Evolutionary conservation across 2,113 vertebrate species (phyloP), one percentile per base, ranked within the genome.

Genomic region (Malurus elegans): DNA sequence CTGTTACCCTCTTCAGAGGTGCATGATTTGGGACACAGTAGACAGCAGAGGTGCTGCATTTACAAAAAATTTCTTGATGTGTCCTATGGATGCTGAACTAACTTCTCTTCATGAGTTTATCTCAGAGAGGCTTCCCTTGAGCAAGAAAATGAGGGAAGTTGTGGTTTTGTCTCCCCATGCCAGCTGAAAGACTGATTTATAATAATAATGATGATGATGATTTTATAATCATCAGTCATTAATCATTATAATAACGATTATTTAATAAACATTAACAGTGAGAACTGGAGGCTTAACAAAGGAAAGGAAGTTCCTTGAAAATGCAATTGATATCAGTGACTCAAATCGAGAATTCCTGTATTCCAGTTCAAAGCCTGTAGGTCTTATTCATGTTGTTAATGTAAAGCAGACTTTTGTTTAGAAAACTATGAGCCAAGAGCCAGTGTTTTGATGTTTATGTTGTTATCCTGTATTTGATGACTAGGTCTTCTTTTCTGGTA

Each of bases 371-470:
- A 79, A 87, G 73, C 4, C 47, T 31, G n/a, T 48, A 36, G 44
- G 28, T 94, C 66, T 34, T 72, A 72, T 20, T 85, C 9, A 48
- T 72, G 29, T 14, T 1, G 20, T 26, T 91, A 84, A 86, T n/a
- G 44, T 71, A 72, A 90, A 96, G 53, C 48, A 84, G 90, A 47
- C 51, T 60, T 85, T 50, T 67, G 12, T 56, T 88, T 57, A 83
- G 67, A 64, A 34, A 92, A 66, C n/a, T 31, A 76, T 24, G 54
- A 92, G 32, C 25, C 29, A 48, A 93, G 75, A 69, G 28, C 14
- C 36, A 53, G 10, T 66, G 7, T 88, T 88, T 50, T 79, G 36
- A 32, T 70, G 14, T 24, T 83, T 90, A 48, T 42, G 21, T 60
- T 82, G 40, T 32, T 73, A 76, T 31, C 42, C 20, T 83, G 75